A percentile compares a stretch with the other conserved stretches of the same genome.
These are phyloP conservation scores for Cyanistes caeruleus DNA, from an alignment of 2,113 vertebrate species.

Conservation along the genomic window DNA sequence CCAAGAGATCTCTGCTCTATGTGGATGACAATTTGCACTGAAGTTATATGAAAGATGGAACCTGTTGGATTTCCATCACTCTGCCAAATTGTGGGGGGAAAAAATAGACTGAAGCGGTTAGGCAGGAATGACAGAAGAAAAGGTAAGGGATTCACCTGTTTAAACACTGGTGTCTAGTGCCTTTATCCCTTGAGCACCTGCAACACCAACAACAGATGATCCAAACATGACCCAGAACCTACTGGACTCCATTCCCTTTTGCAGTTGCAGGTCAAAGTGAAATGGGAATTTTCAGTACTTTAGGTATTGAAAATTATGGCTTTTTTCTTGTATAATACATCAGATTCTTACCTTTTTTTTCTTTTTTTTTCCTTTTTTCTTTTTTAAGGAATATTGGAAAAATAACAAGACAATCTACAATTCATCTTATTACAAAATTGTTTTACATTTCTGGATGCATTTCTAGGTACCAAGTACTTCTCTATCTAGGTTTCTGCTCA, in stretches of 20 bases:
- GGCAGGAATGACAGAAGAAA: background rate
- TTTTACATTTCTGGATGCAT: background rate
- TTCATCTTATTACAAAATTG: background rate
- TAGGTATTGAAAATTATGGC: background rate
- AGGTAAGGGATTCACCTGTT: background rate
- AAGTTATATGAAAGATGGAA: background rate
- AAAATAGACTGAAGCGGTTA: background rate
- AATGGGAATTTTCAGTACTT: background rate
- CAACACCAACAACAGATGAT: background rate
- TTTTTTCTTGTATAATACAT: rapidly evolving
- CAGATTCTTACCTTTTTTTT: background rate
- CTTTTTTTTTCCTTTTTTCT: too few species aligned
- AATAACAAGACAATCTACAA: background rate
- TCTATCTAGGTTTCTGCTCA: background rate
- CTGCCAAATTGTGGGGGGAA: rapidly evolving
- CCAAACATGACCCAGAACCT: background rate
- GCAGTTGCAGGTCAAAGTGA: background rate
- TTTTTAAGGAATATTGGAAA: background rate
- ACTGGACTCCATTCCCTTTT: background rate
- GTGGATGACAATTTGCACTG: background rate
- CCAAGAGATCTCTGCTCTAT: background rate
- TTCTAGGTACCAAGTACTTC: background rate
- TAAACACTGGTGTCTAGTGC: background rate
- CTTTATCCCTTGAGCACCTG: background rate
- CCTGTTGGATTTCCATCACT: background rate